Evolutionary conservation across 1,140 invertebrate genomes (phyloP).

Genomic region (Papilio glaucus): DNA sequence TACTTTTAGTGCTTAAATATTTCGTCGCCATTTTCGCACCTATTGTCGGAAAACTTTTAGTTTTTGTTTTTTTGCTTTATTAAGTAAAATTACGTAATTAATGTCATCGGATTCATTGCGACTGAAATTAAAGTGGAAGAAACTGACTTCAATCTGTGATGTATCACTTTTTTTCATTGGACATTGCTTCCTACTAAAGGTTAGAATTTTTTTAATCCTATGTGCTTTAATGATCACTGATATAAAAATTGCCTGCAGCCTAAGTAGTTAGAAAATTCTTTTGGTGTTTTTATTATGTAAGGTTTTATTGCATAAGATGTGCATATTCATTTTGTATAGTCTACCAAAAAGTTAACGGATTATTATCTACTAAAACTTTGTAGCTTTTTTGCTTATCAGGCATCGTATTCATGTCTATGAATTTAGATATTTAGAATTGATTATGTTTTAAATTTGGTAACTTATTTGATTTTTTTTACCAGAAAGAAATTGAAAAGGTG

Average conservation of each 20-base stretch:
- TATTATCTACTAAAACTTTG: too few species aligned
- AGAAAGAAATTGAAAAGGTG: too few species aligned
- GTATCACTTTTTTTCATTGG: constrained; percentile 32
- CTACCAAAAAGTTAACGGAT: too few species aligned
- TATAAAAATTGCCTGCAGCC: too few species aligned
- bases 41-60: constrained; percentile 48
- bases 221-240: constrained; percentile 26
- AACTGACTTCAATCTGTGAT: background rate
- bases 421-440: background rate
- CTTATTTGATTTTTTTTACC: too few species aligned
- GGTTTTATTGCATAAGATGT: too few species aligned
- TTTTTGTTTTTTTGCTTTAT: constrained; percentile 31
- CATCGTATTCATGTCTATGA: too few species aligned
- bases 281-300: too few species aligned
- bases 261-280: too few species aligned
- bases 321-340: too few species aligned
- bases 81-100: constrained; percentile 32
- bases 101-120: constrained; percentile 19
- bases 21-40: constrained; percentile 75
- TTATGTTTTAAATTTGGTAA: background rate
- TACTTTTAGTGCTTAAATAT: constrained; percentile 46
- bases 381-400: too few species aligned
- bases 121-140: constrained; percentile 30
- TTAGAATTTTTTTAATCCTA: constrained; percentile 49
- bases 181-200: constrained; percentile 52